These are phyloP conservation scores for Bombus turneri DNA, from an alignment of 1,140 invertebrate species.

Conservation along the genomic window DNA sequence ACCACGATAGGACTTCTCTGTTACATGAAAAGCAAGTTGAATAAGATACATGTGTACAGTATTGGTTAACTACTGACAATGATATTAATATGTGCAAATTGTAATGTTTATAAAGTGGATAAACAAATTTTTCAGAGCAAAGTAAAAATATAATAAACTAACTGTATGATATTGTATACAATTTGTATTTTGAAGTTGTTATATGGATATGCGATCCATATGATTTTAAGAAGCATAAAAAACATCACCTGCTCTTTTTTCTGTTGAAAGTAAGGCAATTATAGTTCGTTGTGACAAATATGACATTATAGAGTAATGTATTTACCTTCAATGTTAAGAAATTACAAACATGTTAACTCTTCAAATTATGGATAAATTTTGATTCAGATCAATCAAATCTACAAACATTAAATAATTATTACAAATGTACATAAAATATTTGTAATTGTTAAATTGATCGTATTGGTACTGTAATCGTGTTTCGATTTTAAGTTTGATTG, in stretches of 20 bases:
- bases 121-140: constrained; percentile 74
- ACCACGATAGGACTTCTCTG: constrained; percentile 67
- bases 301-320: constrained; percentile 2
- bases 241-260: neutral
- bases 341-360: neutral
- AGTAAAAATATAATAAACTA: constrained; percentile 72
- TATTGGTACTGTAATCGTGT: constrained; percentile 24
- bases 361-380: neutral
- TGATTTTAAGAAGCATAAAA: constrained; percentile 11
- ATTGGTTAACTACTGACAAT: constrained; percentile 74
- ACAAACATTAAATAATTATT: neutral
- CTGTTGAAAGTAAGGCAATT: neutral
- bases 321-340: constrained; percentile 1
- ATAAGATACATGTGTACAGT: constrained; percentile 77
- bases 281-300: neutral
- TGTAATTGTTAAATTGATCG: constrained; percentile 22
- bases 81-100: constrained; percentile 76
- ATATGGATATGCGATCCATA: constrained; percentile 19
- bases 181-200: constrained; percentile 62
- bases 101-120: constrained; percentile 77
- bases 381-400: neutral
- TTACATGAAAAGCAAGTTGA: constrained; percentile 58
- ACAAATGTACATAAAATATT: constrained; percentile 33
- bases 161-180: constrained; percentile 72
- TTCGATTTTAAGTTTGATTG: neutral